Percentiles rank a stretch among this genome's conserved stretches.
phyloP scores from a whole-genome alignment of 2,797 vertebrate species.

The Ctenosaura bakeri region DNA sequence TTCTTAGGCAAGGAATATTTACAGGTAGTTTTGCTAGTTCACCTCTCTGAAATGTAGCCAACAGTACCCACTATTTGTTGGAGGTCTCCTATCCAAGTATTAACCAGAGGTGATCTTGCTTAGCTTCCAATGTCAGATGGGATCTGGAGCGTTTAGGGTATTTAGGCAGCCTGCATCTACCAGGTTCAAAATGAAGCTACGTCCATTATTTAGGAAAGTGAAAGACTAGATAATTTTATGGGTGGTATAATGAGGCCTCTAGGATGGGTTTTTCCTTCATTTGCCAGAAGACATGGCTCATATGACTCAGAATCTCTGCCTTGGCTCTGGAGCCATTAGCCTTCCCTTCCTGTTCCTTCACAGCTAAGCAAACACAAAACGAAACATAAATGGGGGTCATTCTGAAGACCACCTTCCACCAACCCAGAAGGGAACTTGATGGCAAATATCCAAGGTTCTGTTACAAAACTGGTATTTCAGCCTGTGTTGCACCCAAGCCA shows the following conservation, averaged over 20 bases:
- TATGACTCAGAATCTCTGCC: background rate
- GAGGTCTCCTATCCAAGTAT: too few species aligned
- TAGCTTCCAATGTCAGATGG: too few species aligned
- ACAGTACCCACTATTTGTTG: too few species aligned
- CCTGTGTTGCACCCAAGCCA: too few species aligned
- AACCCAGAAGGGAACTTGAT: background rate
- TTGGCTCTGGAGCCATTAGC: background rate
- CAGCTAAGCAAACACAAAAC: background rate
- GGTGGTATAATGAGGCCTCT: background rate
- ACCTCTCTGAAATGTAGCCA: too few species aligned
- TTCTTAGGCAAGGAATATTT: too few species aligned
- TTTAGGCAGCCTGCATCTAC: background rate
- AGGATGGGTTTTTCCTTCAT: background rate
- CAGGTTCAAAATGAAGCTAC: slow-evolving; percentile 24
- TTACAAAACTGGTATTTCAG: background rate
- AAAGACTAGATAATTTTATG: background rate
- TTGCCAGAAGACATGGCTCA: background rate
- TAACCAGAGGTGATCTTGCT: too few species aligned
- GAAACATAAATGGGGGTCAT: background rate
- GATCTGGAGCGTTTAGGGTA: too few species aligned
- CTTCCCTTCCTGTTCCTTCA: background rate
- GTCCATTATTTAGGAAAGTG: background rate
- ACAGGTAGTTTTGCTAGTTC: too few species aligned
- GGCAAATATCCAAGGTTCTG: background rate
- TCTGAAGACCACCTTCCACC: background rate